Evolutionary conservation across 2,113 vertebrate species (phyloP), one percentile per base, ranked within the genome.

Genomic region (Chaetorhynchus papuensis): DNA sequence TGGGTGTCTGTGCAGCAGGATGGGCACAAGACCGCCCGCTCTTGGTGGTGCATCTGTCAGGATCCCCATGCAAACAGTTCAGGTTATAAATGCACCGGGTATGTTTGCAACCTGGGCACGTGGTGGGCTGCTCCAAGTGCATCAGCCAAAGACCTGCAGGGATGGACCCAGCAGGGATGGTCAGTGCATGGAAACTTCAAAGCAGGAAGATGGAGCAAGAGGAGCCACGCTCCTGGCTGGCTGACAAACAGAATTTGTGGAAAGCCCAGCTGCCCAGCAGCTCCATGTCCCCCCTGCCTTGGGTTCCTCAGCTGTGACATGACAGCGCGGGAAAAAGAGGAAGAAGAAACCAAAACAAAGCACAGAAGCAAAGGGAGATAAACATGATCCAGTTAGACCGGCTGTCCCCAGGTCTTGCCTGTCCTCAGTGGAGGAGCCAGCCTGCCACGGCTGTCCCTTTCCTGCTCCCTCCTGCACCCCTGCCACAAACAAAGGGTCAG

Each of bases 321-420:
- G 79, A 87, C 96, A 90, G 97, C 24, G 4, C 44, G 23, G 91
- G 91, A 89, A 81, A 83, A 47, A 30, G 31, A 79, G 39, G 27
- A 64, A 59, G 65, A 85, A 91, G 88, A 89, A 68, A 87, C 63
- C 50, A 69, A 79, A 87, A 82, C 56, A 89, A 88, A 94, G 88
- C 82, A 94, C 93, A 90, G 80, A 93, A 93, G 93, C 61, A 93
- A 86, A 96, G 90, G 86, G 65, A 97, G 93, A 91, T 92, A 97
- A 97, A 93, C 79, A 42, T 17, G 95, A 96, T 83, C 95, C 96
- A 96, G 53, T 88, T 61, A 96, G 87, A 93, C 88, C 2, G 15
- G 87, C 85, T 39, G 64, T 87, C 64, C 82, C 54, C 41, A 44
- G 82, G 37, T 44, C 88, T 45, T 33, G 66, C 80, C 72, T 66